A percentile compares a stretch with the other conserved stretches of the same genome.
Conservation (phyloP, 2,797 vertebrate genomes). For the Sciurus vulgaris region DNA sequence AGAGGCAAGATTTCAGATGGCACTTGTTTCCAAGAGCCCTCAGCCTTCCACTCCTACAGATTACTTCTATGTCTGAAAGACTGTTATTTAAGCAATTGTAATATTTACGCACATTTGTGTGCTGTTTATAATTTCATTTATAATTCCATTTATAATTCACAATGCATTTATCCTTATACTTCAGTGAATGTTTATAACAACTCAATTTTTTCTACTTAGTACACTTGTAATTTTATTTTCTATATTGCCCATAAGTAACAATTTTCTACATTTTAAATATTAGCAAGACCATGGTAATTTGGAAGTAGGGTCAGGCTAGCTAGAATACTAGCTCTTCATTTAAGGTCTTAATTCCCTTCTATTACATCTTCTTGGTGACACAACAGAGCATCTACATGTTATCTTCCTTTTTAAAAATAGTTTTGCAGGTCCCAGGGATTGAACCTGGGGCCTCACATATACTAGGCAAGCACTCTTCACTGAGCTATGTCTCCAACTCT, state of each 20-base stretch:
- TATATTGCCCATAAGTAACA: not conserved
- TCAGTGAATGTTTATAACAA: slow-evolving; percentile 21
- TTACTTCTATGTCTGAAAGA: not conserved
- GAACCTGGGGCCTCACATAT: no score
- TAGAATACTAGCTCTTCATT: not conserved
- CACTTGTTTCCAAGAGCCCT: not conserved
- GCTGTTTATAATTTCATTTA: not conserved
- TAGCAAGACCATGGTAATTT: not conserved
- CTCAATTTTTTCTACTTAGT: not conserved
- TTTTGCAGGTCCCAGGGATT: no score
- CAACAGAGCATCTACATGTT: not conserved
- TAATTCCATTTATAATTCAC: not conserved
- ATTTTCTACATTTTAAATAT: not conserved
- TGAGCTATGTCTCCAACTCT: no score
- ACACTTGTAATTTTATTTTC: not conserved
- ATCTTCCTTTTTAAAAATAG: not conserved
- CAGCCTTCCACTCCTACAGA: not conserved
- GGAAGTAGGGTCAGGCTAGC: not conserved
- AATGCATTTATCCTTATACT: not conserved
- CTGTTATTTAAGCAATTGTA: not conserved
- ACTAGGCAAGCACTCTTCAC: no score
- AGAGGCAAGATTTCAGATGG: not conserved
- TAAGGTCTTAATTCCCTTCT: not conserved
- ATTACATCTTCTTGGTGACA: not conserved
- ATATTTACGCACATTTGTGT: not conserved